Percentiles rank a stretch among this genome's conserved stretches.
Conservation (phyloP, 2,888 invertebrate genomes). For the Punctoribates punctum region DNA sequence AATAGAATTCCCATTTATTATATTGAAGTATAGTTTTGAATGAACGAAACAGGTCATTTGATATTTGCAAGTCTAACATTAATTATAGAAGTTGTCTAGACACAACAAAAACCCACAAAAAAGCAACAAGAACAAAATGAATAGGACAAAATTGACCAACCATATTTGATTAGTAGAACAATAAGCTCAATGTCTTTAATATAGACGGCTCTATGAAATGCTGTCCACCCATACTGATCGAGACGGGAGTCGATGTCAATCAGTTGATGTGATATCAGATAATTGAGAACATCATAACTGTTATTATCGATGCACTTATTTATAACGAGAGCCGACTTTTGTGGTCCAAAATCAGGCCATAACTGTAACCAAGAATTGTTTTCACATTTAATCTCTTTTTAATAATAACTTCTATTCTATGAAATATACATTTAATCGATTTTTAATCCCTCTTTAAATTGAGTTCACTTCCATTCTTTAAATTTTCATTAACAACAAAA, state of each 20-base stretch:
- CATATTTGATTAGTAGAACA: not conserved
- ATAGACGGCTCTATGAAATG: slow-evolving; percentile 21
- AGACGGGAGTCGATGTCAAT: not conserved
- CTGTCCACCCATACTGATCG: slow-evolving; percentile 13
- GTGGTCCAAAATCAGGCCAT: not conserved
- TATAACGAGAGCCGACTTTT: not conserved
- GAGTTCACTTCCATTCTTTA: not conserved
- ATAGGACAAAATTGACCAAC: not conserved
- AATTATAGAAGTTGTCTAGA: no score
- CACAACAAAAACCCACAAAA: no score
- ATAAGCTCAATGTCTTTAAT: slow-evolving; percentile 15
- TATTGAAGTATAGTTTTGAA: no score
- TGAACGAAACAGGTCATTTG: no score
- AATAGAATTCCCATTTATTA: no score
- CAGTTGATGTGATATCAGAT: not conserved
- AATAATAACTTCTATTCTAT: not conserved
- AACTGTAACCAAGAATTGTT: not conserved
- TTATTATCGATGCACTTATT: not conserved
- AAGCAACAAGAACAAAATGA: no score
- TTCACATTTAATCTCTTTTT: not conserved
- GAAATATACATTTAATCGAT: not conserved
- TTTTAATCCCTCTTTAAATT: not conserved
- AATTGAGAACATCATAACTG: not conserved
- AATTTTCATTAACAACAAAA: not conserved
- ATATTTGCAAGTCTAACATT: no score